Evolutionary conservation across 2,797 vertebrate species (phyloP).

Genomic region (Megaceryle alcyon): DNA sequence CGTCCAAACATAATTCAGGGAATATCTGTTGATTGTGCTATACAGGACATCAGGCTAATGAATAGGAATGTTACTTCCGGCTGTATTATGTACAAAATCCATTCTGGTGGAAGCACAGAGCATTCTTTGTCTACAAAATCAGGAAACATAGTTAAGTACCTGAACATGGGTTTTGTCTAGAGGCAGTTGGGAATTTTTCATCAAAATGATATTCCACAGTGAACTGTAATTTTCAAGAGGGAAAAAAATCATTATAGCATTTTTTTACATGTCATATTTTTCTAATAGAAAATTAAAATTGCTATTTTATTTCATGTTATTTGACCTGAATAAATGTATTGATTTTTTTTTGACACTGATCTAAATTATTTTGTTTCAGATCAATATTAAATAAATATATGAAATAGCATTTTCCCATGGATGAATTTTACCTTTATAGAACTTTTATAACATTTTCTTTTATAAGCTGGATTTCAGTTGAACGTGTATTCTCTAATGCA

Average conservation of each 20-base stretch:
- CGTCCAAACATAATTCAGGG: background rate
- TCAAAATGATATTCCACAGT: background rate
- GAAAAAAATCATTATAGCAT: background rate
- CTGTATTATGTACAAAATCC: background rate
- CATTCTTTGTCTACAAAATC: background rate
- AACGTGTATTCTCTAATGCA: background rate
- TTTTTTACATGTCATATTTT: slow-evolving; percentile 1
- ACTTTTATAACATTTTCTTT: background rate
- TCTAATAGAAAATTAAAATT: slow-evolving; percentile 22
- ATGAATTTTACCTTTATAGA: background rate
- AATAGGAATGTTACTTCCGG: background rate
- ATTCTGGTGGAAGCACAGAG: background rate
- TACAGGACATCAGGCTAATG: background rate
- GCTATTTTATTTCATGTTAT: slow-evolving; percentile 45
- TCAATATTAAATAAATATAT: slow-evolving; percentile 53
- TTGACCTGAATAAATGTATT: slow-evolving; percentile 37
- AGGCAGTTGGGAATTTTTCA: background rate
- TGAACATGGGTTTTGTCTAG: background rate
- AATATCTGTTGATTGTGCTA: background rate
- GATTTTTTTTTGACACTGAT: slow-evolving; percentile 61
- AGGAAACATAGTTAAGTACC: background rate
- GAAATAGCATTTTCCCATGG: background rate
- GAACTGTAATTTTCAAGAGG: slow-evolving; percentile 21
- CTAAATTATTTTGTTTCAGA: slow-evolving; percentile 47
- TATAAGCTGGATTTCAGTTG: background rate